These are phyloP conservation scores for Percina caprodes DNA, from an alignment of 2,113 vertebrate species.

Conservation along the genomic window DNA sequence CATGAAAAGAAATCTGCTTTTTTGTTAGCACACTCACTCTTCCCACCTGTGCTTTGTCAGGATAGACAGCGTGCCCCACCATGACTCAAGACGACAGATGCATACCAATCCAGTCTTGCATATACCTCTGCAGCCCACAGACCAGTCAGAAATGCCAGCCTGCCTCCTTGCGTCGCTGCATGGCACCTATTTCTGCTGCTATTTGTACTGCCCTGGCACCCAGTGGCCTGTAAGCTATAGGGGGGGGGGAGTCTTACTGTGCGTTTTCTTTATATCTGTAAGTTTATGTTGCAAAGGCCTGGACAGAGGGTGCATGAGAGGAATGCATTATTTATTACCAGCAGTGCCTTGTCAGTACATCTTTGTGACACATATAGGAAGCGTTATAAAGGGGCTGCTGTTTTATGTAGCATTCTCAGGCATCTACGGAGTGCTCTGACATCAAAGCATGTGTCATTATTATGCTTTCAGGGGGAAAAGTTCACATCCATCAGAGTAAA, in stretches of 20 bases:
- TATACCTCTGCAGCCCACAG: conserved; percentile 49
- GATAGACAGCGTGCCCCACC: conserved; percentile 49
- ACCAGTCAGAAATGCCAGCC: conserved; percentile 58
- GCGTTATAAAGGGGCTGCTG: conserved; percentile 60
- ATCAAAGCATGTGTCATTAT: conserved; percentile 72
- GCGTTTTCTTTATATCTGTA: conserved; percentile 66
- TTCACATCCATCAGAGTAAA: conserved; percentile 67
- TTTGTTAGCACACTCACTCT: conserved; percentile 61
- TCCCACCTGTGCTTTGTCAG: conserved; percentile 74
- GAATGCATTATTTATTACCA: conserved; percentile 65
- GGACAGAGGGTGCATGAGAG: conserved; percentile 27
- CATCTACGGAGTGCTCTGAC: conserved; percentile 51
- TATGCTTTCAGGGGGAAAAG: conserved; percentile 62
- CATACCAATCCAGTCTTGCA: conserved; percentile 66
- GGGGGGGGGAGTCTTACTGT: conserved; percentile 56
- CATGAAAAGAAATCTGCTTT: conserved; percentile 62
- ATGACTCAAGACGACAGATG: conserved; percentile 50
- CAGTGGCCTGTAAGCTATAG: conserved; percentile 24
- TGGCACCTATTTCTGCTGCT: conserved; percentile 50
- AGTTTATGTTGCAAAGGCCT: conserved; percentile 57
- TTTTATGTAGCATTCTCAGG: conserved; percentile 68
- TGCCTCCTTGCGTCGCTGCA: conserved; percentile 57
- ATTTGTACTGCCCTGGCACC: conserved; percentile 36
- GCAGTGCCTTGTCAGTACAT: conserved; percentile 55
- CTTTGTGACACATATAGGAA: conserved; percentile 62